phyloP scores from a whole-genome alignment of 2,797 vertebrate species.

The Pseudochromis fuscus region DNA sequence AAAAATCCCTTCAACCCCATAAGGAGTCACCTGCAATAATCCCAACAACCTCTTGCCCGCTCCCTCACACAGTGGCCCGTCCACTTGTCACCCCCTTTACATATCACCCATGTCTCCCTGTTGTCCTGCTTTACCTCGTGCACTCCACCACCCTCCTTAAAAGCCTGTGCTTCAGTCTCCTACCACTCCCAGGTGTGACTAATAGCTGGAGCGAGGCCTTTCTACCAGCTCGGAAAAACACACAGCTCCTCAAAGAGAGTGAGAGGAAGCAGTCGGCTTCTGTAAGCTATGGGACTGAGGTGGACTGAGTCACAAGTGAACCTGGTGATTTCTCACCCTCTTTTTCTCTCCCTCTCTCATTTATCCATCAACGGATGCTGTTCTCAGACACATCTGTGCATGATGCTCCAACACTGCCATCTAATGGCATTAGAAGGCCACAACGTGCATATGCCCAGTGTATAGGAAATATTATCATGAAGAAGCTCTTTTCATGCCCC shows the following conservation, averaged over 20 bases:
- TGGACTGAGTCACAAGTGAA: conserved; percentile 73
- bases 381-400: conserved; percentile 47
- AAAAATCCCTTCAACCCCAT: conserved; percentile 1
- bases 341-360: conserved; percentile 42
- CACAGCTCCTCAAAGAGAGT: conserved; percentile 38
- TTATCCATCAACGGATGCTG: conserved; percentile 50
- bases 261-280: conserved; percentile 44
- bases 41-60: conserved; percentile 16
- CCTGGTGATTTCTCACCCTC: conserved; percentile 49
- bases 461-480: background rate
- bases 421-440: conserved; percentile 58
- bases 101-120: conserved; percentile 28
- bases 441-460: background rate
- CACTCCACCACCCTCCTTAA: background rate
- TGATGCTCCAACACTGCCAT: conserved; percentile 77
- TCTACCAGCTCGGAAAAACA: conserved; percentile 35
- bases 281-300: conserved; percentile 48
- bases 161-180: conserved; percentile 48
- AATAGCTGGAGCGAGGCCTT: conserved; percentile 42
- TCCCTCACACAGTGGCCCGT: conserved; percentile 11
- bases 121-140: conserved; percentile 14
- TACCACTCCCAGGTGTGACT: conserved; percentile 58
- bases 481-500: conserved; percentile 6
- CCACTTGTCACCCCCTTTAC: conserved; percentile 22
- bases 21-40: conserved; percentile 28